Evolutionary conservation across 1,140 invertebrate genomes (phyloP).

Genomic region (Hypothenemus hampei): DNA sequence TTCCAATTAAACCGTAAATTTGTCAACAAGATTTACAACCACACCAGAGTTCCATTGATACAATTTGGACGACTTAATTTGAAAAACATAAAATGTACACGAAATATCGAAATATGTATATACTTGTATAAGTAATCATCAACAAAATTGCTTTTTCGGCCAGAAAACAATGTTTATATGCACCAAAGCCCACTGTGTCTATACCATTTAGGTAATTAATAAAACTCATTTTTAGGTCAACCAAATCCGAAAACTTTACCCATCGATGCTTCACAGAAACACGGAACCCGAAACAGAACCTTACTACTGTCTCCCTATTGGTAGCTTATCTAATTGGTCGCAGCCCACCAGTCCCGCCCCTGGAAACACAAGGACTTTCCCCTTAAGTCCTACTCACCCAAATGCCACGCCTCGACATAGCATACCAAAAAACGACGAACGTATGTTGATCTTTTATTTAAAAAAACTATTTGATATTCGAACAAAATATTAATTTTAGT

Average conservation of each 20-base stretch:
- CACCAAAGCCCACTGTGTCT: too few species aligned
- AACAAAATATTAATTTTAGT: too few species aligned
- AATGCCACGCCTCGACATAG: slow-evolving; percentile 52
- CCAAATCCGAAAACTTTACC: slow-evolving; percentile 95
- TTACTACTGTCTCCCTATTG: slow-evolving; percentile 77
- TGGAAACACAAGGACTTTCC: slow-evolving; percentile 45
- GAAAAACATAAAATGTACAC: too few species aligned
- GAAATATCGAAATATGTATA: too few species aligned
- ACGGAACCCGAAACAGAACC: slow-evolving; percentile 73
- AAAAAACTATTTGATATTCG: too few species aligned
- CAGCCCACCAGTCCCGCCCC: slow-evolving; percentile 63
- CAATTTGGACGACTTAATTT: too few species aligned
- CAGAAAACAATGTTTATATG: too few species aligned
- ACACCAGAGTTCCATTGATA: too few species aligned
- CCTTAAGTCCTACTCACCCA: slow-evolving; percentile 49
- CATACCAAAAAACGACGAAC: slow-evolving; percentile 62
- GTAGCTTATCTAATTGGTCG: slow-evolving; percentile 54
- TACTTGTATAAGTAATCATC: too few species aligned
- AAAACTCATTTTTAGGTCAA: slow-evolving; percentile 63
- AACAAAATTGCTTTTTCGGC: too few species aligned
- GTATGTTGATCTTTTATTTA: slow-evolving; percentile 40
- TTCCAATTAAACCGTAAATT: too few species aligned
- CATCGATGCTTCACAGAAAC: slow-evolving; percentile 74
- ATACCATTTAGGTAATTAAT: background rate
- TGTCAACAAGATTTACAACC: too few species aligned